Base-by-base conservation (phyloP, 1,140 invertebrate species). In the Drosophila mojavensis region DNA sequence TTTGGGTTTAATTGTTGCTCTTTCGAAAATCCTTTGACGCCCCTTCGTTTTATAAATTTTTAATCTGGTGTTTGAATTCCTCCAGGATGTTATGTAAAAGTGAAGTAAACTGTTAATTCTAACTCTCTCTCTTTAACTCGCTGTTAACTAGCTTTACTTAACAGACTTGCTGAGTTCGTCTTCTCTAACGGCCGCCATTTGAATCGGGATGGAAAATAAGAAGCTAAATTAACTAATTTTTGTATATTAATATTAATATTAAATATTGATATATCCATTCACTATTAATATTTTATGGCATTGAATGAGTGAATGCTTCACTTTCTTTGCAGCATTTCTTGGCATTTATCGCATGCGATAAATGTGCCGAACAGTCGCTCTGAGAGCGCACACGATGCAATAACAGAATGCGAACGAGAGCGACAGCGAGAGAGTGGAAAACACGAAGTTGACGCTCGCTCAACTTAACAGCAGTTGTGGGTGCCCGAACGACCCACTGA, bases 401-500 rank as follows among this genome's bases (percentile, higher is more conserved):
- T 56, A 36, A 30, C 24, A 48, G 30, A 48, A 47, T 30, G 20
- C 65, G 39, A 61, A 39, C 17, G 45, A 4, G 28, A 64, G 39
- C 58, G 51, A 26, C 54, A 28, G 50, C 30, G 51, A 56, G 45
- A 43, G 65, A 26, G 20, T 10, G 15, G 24, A 39, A 33, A 50
- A 39, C 13, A 67, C 65, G 56, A 74, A 62, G 71, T 26, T 48
- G 11, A 20, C 71, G 61, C 66, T 63, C 72, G 17, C 13, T 17
- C 1, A 17, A 30, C 20, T 63, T 70, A 75, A 75, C 64, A 79
- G 63, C 54, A 56, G 54, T 36, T 33, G 56, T 33, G 41, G 26
- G 45, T 36, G 56, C 13, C 43, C 64, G 72, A 66, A 15, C 86
- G 82, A 86, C 83, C 82, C 84, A 86, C 84, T 86, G 82, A 88